A percentile compares a stretch with the other conserved stretches of the same genome.
Conservation (phyloP, 1,140 invertebrate species). For the Penaeus indicus region DNA sequence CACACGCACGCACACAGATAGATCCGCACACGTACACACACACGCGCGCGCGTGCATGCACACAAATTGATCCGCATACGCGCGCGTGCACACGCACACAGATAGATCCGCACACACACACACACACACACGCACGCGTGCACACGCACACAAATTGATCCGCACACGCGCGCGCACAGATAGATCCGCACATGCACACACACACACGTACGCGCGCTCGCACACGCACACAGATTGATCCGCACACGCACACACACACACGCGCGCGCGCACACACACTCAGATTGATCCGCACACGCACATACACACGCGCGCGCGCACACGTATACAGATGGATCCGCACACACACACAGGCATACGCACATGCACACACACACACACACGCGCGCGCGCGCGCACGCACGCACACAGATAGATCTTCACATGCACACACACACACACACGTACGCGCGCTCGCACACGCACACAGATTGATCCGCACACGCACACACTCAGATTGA, state of each 20-base stretch:
- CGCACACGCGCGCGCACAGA: no score
- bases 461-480: no score
- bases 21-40: background rate
- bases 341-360: constrained; percentile 4
- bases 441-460: no score
- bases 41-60: constrained; percentile 8
- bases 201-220: constrained; percentile 2
- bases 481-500: no score
- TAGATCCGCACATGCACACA: background rate
- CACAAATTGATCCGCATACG: background rate
- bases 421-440: constrained; percentile 4
- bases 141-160: no score
- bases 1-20: constrained; percentile 4
- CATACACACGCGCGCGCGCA: constrained; percentile 9
- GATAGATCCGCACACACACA: no score
- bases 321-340: background rate
- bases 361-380: constrained; percentile 10
- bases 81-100: constrained; percentile 9
- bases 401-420: background rate
- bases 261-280: constrained; percentile 8
- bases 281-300: no score
- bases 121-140: constrained; percentile 2
- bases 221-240: no score
- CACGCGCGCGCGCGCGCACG: constrained; percentile 7
- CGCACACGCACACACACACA: constrained; percentile 10